Percentiles rank a stretch among this genome's conserved stretches.
Evolutionary conservation across 2,797 vertebrate species (phyloP).

Genomic region (Heterohyrax brucei): DNA sequence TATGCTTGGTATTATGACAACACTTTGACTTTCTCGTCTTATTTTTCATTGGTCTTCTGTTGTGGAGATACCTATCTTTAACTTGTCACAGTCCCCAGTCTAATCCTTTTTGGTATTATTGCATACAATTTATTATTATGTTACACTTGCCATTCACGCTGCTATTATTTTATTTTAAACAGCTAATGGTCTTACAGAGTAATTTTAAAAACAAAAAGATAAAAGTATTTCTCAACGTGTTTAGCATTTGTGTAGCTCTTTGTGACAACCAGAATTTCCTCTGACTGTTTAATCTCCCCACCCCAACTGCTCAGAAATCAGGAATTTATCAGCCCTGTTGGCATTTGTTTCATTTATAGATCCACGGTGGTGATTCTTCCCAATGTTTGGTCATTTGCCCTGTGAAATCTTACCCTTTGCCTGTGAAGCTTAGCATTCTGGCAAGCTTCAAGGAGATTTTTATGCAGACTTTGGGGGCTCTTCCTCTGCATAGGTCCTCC

Average conservation of each 20-base stretch:
- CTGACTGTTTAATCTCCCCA: background rate
- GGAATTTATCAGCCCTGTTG: background rate
- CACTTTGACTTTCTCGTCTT: constrained; percentile 2
- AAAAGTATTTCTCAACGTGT: background rate
- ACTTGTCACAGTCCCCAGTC: background rate
- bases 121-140: background rate
- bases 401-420: background rate
- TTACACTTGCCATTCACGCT: background rate
- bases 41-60: background rate
- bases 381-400: background rate
- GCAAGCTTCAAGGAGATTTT: background rate
- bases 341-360: background rate
- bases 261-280: background rate
- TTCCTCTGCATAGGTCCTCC: background rate
- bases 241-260: background rate
- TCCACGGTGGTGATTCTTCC: background rate
- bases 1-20: background rate
- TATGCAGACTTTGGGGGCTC: background rate
- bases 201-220: background rate
- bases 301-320: background rate
- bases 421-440: background rate
- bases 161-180: background rate
- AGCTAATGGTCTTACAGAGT: background rate
- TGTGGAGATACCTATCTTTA: constrained; percentile 31
- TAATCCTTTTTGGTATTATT: background rate